phyloP scores from a whole-genome alignment of 1,140 invertebrate genomes.

The Dicyema japonicum region DNA sequence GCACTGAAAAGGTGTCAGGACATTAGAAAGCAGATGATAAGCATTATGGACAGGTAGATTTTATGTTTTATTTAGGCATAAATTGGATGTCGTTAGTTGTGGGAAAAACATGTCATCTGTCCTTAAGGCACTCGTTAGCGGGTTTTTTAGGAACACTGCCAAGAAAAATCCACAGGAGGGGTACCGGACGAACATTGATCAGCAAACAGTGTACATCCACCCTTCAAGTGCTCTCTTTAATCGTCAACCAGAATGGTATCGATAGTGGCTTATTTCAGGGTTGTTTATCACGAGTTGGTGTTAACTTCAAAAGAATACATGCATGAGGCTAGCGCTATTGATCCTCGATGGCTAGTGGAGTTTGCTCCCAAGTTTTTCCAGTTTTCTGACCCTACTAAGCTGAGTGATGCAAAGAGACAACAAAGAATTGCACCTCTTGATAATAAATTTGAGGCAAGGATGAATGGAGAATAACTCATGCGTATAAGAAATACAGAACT shows the following conservation, averaged over 20 bases:
- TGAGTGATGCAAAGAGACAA: slow-evolving; percentile 96
- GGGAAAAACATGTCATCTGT: slow-evolving; percentile 70
- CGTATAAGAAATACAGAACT: slow-evolving; percentile 17
- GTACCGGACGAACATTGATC: slow-evolving; percentile 76
- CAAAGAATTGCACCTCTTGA: slow-evolving; percentile 80
- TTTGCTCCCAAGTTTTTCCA: slow-evolving; percentile 95
- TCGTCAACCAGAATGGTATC: slow-evolving; percentile 71
- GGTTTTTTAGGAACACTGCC: slow-evolving; percentile 88
- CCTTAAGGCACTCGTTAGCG: slow-evolving; percentile 89
- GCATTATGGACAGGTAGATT: slow-evolving; percentile 62
- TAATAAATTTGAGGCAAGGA: slow-evolving; percentile 96
- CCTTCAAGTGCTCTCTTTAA: slow-evolving; percentile 87
- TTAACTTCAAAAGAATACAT: slow-evolving; percentile 98
- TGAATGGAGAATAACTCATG: slow-evolving; percentile 76
- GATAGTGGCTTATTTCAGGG: slow-evolving; percentile 27
- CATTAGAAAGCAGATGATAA: slow-evolving; percentile 75
- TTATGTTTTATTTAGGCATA: slow-evolving; percentile 40
- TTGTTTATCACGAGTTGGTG: slow-evolving; percentile 88
- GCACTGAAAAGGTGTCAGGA: slow-evolving; percentile 86
- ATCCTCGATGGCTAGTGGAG: slow-evolving; percentile 94
- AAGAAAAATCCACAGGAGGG: slow-evolving; percentile 98
- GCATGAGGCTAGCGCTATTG: slow-evolving; percentile 87
- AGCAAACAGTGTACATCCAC: slow-evolving; percentile 92
- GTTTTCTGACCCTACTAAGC: slow-evolving; percentile 87
- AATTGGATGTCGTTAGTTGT: slow-evolving; percentile 75